Base-by-base conservation (phyloP, 2,113 vertebrate genomes). In the Campylomormyrus tamandua region DNA sequence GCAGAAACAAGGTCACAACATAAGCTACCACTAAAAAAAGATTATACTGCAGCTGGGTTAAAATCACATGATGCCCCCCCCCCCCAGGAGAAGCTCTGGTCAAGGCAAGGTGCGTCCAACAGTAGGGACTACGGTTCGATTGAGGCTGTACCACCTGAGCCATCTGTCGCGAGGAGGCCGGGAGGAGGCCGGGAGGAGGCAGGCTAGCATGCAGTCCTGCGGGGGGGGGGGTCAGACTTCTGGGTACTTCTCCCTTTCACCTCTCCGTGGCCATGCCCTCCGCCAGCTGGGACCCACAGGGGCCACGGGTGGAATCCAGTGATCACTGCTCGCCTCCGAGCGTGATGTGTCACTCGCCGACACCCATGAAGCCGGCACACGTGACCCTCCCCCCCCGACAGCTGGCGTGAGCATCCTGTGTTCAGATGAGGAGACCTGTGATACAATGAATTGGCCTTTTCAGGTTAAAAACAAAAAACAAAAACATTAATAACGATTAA, bases 41-140 rank as follows among this genome's bases (percentile, higher is more conserved):
- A 80, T 80, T 86, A 86, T 86, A 27, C 45, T 86, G 83, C 83
- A 48, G 83, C 83, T 86, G 83, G 83, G 45, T 86, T 49, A 48
- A 49, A 49, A 11, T 27, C 83, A 86, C 83, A 86, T 86, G 83
- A 86, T 50, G 35, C 35, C 31, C 5, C 35, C 74, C 4, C 62
- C 10, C 70, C 74, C 35, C 35, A 1, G 13, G 35, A 39, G 74
- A 39, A 39, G 35, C 74, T 39, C 31, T 35, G 35, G 35, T 77
- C 74, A 77, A 77, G 74, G 74, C 74, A 19, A 77, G 74, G 74
- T 39, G 74, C 35, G 74, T 77, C 74, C 74, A 77, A 77, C 74
- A 77, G 74, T 77, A 77, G 74, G 35, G 74, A 77, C 74, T 77
- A 35, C 4, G 35, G 74, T 77, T 77, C 35, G 74, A 77, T 39